Conservation (phyloP, 2,797 vertebrate species). For the Coccyzus lansbergi region DNA sequence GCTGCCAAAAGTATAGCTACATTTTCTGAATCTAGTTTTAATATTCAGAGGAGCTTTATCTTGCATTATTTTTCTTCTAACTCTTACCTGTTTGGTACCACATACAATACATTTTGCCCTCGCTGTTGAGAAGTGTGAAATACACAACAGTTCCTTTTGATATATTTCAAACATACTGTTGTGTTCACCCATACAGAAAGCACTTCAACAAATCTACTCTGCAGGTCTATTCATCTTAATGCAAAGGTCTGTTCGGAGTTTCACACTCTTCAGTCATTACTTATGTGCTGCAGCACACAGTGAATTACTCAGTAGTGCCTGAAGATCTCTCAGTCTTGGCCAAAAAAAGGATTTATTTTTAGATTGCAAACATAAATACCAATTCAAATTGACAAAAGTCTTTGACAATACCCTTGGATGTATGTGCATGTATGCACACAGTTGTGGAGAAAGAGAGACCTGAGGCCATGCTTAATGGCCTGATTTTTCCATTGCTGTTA, state of each 20-base stretch:
- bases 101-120: not conserved
- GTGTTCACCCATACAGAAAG: conserved; percentile 13
- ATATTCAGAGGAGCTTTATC: not conserved
- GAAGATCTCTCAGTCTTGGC: not conserved
- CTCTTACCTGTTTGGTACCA: not conserved
- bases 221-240: conserved; percentile 39
- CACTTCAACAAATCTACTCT: not conserved
- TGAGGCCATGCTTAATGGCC: not conserved
- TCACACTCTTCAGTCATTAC: conserved; percentile 28
- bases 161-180: conserved; percentile 19
- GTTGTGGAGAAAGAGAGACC: not conserved
- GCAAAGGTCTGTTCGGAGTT: not conserved
- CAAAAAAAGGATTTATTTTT: conserved; percentile 6
- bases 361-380: conserved; percentile 11
- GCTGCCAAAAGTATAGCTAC: not conserved
- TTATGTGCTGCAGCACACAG: not conserved
- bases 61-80: not conserved
- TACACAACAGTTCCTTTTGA: not conserved
- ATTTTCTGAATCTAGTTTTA: not conserved
- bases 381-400: not conserved
- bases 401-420: not conserved
- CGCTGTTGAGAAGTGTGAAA: not conserved
- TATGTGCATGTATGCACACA: rapidly evolving
- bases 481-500: not conserved
- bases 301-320: not conserved